Conservation (phyloP, 2,113 vertebrate genomes). For the Tachysurus vachellii region DNA sequence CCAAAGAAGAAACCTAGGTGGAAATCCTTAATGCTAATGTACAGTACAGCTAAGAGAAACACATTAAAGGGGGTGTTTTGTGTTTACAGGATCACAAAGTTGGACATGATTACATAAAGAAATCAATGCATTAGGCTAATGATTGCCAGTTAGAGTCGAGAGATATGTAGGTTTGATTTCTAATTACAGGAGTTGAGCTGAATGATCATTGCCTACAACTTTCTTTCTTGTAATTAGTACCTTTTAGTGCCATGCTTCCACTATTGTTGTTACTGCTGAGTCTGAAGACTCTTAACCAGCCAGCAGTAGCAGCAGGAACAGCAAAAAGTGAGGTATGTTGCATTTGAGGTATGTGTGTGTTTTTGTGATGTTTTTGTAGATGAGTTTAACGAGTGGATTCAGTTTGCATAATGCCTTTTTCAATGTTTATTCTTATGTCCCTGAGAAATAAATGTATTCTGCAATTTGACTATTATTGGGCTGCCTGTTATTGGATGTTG, state of each 20-base stretch:
- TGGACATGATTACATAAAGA: background rate
- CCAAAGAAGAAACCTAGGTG: background rate
- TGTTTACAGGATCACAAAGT: background rate
- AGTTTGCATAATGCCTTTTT: background rate
- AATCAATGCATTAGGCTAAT: slow-evolving; percentile 46
- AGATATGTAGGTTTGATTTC: background rate
- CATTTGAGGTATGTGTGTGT: slow-evolving; percentile 56
- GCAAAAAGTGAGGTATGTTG: slow-evolving; percentile 53
- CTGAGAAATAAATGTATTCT: background rate
- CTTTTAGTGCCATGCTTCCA: slow-evolving; percentile 6
- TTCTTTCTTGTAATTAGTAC: background rate
- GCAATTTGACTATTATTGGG: background rate
- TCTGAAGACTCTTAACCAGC: slow-evolving; percentile 32
- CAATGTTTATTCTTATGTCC: background rate
- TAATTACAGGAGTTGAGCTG: background rate
- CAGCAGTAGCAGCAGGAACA: slow-evolving; percentile 23
- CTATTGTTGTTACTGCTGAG: slow-evolving; percentile 45
- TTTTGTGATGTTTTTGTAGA: background rate
- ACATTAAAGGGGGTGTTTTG: background rate
- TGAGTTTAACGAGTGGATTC: background rate
- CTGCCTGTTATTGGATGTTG: background rate
- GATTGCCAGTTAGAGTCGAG: slow-evolving; percentile 18
- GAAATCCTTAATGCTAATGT: background rate
- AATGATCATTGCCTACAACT: background rate
- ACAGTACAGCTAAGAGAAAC: background rate